A percentile compares a stretch with the other conserved stretches of the same genome.
phyloP scores from a whole-genome alignment of 2,113 vertebrate genomes.

The Leptocoma aspasia region DNA sequence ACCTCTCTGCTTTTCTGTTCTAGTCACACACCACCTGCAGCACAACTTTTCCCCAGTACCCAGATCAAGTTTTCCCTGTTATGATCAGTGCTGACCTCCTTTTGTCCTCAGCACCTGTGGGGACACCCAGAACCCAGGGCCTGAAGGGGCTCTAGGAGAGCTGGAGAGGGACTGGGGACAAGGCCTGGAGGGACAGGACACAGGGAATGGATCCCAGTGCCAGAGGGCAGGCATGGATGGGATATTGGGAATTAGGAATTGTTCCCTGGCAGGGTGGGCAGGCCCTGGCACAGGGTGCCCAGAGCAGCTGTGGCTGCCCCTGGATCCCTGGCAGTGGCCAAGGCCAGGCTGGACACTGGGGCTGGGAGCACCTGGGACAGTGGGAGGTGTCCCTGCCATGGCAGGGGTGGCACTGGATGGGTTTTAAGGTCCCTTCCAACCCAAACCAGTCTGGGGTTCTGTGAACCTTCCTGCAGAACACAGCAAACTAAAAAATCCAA shows the following conservation, averaged over 20 bases:
- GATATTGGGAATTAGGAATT: not conserved
- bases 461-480: not conserved
- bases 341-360: not conserved
- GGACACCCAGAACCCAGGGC: not conserved
- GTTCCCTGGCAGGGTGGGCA: not conserved
- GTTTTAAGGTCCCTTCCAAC: accelerated
- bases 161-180: not conserved
- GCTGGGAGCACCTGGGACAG: not conserved
- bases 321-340: not conserved
- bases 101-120: not conserved
- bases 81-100: accelerated
- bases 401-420: accelerated
- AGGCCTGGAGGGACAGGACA: accelerated
- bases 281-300: not conserved
- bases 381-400: not conserved
- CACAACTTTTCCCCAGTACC: not conserved
- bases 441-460: not conserved
- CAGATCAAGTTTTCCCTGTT: not conserved
- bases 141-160: not conserved
- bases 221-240: accelerated
- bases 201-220: not conserved
- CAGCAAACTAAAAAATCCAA: not conserved
- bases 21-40: not conserved
- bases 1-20: not conserved
- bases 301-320: not conserved